Evolutionary conservation across 2,113 vertebrate genomes (phyloP), one percentile per base, ranked within the genome.

Genomic region (Callaeas wilsoni): DNA sequence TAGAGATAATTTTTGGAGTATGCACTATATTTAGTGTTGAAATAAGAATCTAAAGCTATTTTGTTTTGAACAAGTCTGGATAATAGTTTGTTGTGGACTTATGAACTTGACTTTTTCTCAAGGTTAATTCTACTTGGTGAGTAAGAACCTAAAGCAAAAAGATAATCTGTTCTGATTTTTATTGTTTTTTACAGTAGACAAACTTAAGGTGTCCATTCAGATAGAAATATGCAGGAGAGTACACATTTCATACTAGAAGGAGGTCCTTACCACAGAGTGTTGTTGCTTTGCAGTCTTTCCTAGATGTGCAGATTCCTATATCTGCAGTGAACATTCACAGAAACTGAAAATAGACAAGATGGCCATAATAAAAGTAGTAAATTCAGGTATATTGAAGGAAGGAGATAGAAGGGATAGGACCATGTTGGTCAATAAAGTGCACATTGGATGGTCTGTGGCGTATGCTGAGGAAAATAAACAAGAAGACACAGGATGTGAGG

Each of bases 241-340:
- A 10, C 0, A 3, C 3, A 5, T 74, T 78, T 64, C 16, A 41
- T 79, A 14, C 5, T 23, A 37, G 56, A 56, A 71, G 10, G 27
- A 76, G 47, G 9, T 44, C 42, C 32, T 83, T 90, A 16, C 29
- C 13, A 42, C 18, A 32, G 39, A 60, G 16, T 35, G 20, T 27
- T 75, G 63, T 47, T 70, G 14, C 68, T 92, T 63, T 86, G 44
- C 23, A 63, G 71, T 17, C 16, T 94, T 76, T 69, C 59, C n/a
- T 42, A 0, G 65, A 22, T 15, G 2, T 86, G 12, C 25, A 41
- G 9, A 23, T 88, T 65, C 25, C 20, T 59, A 0, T 63, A 12
- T 55, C 85, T 93, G 39, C 33, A 63, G 47, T 80, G 60, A 64
- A 26, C 27, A n/a, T 67, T 44, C 47, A 47, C 41, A 56, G 47